Conservation (phyloP, 1,140 invertebrate genomes). For the Zophobas atratus region DNA sequence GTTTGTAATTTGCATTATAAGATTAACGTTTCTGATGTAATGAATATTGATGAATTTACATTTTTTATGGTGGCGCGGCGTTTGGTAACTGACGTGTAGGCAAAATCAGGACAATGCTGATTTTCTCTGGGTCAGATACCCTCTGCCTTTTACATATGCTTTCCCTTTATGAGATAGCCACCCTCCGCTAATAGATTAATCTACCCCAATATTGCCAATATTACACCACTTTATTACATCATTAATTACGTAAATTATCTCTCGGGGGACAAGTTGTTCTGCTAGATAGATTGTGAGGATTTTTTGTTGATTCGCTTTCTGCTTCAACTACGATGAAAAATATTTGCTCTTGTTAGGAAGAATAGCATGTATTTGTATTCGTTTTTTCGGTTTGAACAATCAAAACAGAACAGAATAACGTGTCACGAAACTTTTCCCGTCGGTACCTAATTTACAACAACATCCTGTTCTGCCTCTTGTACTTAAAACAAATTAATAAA, state of each 20-base stretch:
- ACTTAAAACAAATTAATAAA: too few relatives aligned
- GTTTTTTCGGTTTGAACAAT: too few relatives aligned
- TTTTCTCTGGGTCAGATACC: slow-evolving; percentile 20
- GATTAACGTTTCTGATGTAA: slow-evolving; percentile 24
- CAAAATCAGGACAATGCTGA: slow-evolving; percentile 9
- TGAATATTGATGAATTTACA: slow-evolving; percentile 36
- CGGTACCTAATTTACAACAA: too few relatives aligned
- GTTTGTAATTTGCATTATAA: neutral
- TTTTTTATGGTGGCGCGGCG: slow-evolving; percentile 1
- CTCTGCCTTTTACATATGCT: slow-evolving; percentile 35
- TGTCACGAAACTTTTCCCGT: too few relatives aligned
- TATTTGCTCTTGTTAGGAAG: too few relatives aligned
- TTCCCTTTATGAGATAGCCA: slow-evolving; percentile 23
- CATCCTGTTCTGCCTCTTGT: too few relatives aligned
- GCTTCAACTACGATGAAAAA: too few relatives aligned
- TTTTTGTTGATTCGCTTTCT: neutral
- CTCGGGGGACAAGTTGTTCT: slow-evolving; percentile 43
- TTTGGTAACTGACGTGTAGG: slow-evolving; percentile 11
- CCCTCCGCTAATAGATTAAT: slow-evolving; percentile 61
- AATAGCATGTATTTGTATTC: too few relatives aligned
- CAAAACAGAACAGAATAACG: too few relatives aligned
- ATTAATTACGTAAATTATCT: slow-evolving; percentile 63
- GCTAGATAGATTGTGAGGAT: neutral
- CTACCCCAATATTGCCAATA: slow-evolving; percentile 62
- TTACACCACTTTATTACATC: slow-evolving; percentile 64